Conservation (phyloP, 2,888 invertebrate species). For the Calliscelio sp. region DNA sequence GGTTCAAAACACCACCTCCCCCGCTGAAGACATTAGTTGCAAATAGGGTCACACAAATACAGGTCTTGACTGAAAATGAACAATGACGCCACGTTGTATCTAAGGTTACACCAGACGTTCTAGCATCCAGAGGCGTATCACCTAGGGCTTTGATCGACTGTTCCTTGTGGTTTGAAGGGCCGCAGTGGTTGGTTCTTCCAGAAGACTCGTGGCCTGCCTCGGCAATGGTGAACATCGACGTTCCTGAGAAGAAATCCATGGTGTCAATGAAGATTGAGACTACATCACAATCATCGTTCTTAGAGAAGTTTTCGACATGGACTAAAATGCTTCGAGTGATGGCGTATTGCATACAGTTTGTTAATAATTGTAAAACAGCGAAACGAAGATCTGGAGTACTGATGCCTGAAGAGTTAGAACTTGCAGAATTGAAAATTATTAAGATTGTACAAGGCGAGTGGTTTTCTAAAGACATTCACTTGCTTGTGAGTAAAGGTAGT, state of each 20-base stretch:
- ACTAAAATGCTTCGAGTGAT: background rate
- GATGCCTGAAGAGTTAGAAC: background rate
- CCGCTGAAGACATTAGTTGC: no score
- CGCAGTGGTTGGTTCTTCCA: background rate
- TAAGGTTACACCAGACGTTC: no score
- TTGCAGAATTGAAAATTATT: background rate
- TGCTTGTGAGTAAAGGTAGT: background rate
- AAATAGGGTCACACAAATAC: no score
- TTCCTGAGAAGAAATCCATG: background rate
- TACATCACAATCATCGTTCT: background rate
- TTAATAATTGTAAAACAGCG: conserved; percentile 4
- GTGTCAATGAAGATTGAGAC: background rate
- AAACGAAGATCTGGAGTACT: no score
- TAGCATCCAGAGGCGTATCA: no score
- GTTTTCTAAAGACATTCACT: background rate
- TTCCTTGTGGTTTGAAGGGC: background rate
- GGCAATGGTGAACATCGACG: background rate
- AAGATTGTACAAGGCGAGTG: background rate
- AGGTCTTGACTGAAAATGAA: no score
- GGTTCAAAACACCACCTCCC: no score
- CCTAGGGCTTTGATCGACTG: no score
- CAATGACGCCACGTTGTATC: no score
- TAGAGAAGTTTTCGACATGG: background rate
- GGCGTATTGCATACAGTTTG: background rate
- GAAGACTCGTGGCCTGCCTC: background rate